Base-by-base conservation (phyloP, 1,140 invertebrate genomes). In the Parasteatoda tepidariorum region DNA sequence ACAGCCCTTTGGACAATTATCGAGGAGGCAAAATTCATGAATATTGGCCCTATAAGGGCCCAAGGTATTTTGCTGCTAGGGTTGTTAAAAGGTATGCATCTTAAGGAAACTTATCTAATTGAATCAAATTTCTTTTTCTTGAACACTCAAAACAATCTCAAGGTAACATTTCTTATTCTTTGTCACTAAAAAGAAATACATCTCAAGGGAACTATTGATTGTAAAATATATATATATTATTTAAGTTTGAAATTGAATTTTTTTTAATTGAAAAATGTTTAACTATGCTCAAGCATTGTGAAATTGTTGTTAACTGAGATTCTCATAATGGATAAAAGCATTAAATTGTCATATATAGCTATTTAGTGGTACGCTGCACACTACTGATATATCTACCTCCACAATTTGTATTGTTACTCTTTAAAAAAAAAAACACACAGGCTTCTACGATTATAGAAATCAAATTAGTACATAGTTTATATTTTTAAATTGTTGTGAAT, bases 401-500 rank as follows among this genome's bases (percentile, higher is more conserved):
- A 48, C 78, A 70, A 82, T 33, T 61, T 61, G 59, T 78, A 78
- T 55, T 82, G 78, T 82, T 82, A 82, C 71, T 70, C 78, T 82
- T 71, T 59, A n/a, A n/a, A n/a, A n/a, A n/a, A n/a, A n/a, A n/a
- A n/a, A n/a, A n/a, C n/a, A 38, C 26, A 64, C 78, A 70, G 57
- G 31, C 57, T 71, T 82, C 48, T 59, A 61, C 48, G 71, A 57
- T 48, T 68, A n/a, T 55, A 82, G 57, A 82, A 64, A 79, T 68
- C 48, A 62, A 70, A 82, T 82, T 82, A 82, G 78, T 30, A 62
- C 78, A 82, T 82, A 82, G 78, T 82, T 48, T 48, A 70, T 82
- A 82, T 82, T 82, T 82, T 82, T 82, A 67, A 82, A 82, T 82
- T 82, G 78, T 82, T 67, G 41, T 70, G 78, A 82, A 71, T 71